These are phyloP conservation scores for Dendrocopos noguchii DNA, from an alignment of 2,113 vertebrate species.

Conservation along the genomic window DNA sequence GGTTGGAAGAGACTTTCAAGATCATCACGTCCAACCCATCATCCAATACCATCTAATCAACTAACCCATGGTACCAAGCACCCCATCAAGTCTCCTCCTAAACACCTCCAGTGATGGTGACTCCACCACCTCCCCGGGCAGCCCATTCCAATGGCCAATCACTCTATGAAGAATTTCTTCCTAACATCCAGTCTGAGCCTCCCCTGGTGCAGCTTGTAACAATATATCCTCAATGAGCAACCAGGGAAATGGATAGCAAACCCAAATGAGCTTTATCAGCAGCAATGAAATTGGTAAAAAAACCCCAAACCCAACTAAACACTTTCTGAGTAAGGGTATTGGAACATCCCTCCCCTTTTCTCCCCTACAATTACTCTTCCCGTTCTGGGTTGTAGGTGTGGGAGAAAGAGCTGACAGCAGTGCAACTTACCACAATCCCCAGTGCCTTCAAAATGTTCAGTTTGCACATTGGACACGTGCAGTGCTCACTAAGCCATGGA, in stretches of 20 bases:
- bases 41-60: too few relatives aligned
- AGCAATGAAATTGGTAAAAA: not conserved
- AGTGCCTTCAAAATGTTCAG: constrained; percentile 98
- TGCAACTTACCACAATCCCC: constrained; percentile 90
- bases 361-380: not conserved
- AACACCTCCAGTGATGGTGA: too few relatives aligned
- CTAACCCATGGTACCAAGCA: too few relatives aligned
- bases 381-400: not conserved
- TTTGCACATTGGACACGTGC: constrained; percentile 99
- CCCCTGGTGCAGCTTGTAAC: not conserved
- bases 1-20: too few relatives aligned
- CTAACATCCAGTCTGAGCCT: too few relatives aligned
- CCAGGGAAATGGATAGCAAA: not conserved
- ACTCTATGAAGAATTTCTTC: too few relatives aligned
- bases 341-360: not conserved
- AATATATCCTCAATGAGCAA: not conserved
- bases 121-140: too few relatives aligned
- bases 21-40: too few relatives aligned
- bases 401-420: not conserved
- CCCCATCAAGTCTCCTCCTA: too few relatives aligned
- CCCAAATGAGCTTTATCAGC: not conserved
- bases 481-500: constrained; percentile 97
- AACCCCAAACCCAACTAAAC: fast-evolving
- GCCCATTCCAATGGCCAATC: too few relatives aligned
- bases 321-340: not conserved